A percentile compares a stretch with the other conserved stretches of the same genome.
Evolutionary conservation across 2,888 invertebrate species (phyloP).

Genomic region (Neuroscelio doddi): DNA sequence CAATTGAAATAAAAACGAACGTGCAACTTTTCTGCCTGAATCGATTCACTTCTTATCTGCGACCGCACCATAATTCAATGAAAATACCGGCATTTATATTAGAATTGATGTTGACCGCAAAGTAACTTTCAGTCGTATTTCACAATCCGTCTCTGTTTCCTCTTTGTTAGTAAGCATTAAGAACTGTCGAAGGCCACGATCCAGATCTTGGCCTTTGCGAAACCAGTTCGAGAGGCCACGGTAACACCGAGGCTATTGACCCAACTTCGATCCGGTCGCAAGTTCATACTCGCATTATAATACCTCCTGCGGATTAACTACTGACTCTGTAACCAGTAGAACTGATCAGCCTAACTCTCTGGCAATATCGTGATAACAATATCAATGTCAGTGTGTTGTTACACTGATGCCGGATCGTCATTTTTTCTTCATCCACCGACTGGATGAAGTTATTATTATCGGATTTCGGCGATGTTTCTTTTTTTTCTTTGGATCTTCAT

Average conservation of each 20-base stretch:
- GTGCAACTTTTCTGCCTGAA: too few relatives aligned
- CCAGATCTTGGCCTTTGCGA: conserved; percentile 63
- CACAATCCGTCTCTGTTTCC: conserved; percentile 3
- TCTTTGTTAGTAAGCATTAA: conserved; percentile 22
- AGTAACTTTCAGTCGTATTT: not conserved
- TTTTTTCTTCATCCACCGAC: not conserved
- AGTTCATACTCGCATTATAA: conserved; percentile 45
- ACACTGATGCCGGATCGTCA: conserved; percentile 13
- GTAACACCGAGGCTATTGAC: conserved; percentile 55
- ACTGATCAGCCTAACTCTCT: conserved; percentile 29
- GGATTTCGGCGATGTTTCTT: too few relatives aligned
- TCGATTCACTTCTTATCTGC: too few relatives aligned
- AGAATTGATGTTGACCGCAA: not conserved
- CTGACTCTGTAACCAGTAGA: conserved; percentile 28
- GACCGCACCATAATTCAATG: too few relatives aligned
- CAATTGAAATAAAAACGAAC: too few relatives aligned
- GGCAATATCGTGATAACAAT: conserved; percentile 27
- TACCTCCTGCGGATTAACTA: conserved; percentile 37
- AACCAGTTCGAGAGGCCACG: conserved; percentile 58
- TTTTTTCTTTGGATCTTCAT: too few relatives aligned
- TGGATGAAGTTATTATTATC: too few relatives aligned
- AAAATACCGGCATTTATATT: too few relatives aligned
- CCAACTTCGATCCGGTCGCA: conserved; percentile 44
- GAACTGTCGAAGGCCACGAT: conserved; percentile 58
- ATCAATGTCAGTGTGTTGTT: conserved; percentile 23